A percentile compares a stretch with the other conserved stretches of the same genome.
Evolutionary conservation across 1,140 invertebrate species (phyloP).

Genomic region (Drosophila nikananu): DNA sequence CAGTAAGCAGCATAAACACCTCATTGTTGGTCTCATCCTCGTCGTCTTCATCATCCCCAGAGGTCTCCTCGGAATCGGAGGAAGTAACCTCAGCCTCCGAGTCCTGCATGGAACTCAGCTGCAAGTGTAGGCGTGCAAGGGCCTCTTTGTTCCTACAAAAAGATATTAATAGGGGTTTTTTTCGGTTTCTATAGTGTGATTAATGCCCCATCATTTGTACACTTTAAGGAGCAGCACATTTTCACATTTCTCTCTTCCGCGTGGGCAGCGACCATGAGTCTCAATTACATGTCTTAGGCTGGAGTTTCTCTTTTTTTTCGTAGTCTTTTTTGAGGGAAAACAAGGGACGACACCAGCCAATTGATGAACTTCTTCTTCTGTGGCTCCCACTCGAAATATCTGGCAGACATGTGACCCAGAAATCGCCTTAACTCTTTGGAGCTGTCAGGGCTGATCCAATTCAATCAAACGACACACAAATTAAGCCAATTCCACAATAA

Average conservation of each 20-base stretch:
- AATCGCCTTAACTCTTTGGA: slow-evolving; percentile 32
- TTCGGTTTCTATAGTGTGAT: slow-evolving; percentile 51
- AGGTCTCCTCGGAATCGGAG: slow-evolving; percentile 16
- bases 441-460: slow-evolving; percentile 67
- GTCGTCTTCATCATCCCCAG: background rate
- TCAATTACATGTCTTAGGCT: slow-evolving; percentile 55
- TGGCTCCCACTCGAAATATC: slow-evolving; percentile 35
- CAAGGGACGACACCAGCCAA: slow-evolving; percentile 39
- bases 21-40: slow-evolving; percentile 59
- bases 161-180: slow-evolving; percentile 4
- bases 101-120: slow-evolving; percentile 56
- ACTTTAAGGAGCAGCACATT: slow-evolving; percentile 71
- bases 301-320: slow-evolving; percentile 47
- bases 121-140: slow-evolving; percentile 54
- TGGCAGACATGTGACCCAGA: slow-evolving; percentile 63
- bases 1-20: slow-evolving; percentile 72
- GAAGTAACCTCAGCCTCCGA: slow-evolving; percentile 10
- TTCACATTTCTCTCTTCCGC: slow-evolving; percentile 51
- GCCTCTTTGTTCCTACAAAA: slow-evolving; percentile 63
- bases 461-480: slow-evolving; percentile 65
- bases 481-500: slow-evolving; percentile 57
- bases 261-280: slow-evolving; percentile 65
- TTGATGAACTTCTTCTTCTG: slow-evolving; percentile 65
- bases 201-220: slow-evolving; percentile 65
- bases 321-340: background rate